phyloP scores from a whole-genome alignment of 2,888 invertebrate genomes.

The Parelbella ahira region DNA sequence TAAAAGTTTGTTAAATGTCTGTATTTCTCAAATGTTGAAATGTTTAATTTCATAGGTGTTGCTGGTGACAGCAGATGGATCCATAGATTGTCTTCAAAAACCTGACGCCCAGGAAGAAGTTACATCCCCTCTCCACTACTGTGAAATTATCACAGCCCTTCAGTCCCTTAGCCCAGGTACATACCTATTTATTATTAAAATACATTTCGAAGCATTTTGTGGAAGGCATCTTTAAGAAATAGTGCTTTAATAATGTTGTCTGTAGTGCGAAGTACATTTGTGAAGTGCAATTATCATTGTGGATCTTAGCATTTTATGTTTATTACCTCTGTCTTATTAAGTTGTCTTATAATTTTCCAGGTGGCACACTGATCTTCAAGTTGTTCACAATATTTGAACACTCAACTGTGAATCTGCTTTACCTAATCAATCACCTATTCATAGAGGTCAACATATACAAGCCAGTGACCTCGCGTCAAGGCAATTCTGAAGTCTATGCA shows the following conservation, averaged over 20 bases:
- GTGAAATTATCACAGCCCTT: slow-evolving; percentile 90
- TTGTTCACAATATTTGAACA: slow-evolving; percentile 95
- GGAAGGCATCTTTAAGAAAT: no score
- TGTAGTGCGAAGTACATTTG: no score
- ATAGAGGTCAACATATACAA: slow-evolving; percentile 88
- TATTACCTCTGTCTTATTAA: no score
- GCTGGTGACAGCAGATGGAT: slow-evolving; percentile 95
- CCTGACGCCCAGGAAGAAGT: slow-evolving; percentile 93
- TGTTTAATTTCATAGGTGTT: no score
- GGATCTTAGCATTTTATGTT: no score
- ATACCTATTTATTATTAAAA: no score
- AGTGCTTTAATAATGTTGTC: no score
- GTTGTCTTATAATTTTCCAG: slow-evolving; percentile 50
- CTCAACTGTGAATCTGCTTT: slow-evolving; percentile 88
- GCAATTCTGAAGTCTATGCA: slow-evolving; percentile 96
- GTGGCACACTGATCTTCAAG: slow-evolving; percentile 91
- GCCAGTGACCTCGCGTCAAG: slow-evolving; percentile 95
- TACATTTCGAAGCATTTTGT: no score
- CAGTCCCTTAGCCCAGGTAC: slow-evolving; percentile 82
- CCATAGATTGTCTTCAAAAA: slow-evolving; percentile 91
- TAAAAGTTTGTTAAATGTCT: no score
- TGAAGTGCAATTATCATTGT: no score
- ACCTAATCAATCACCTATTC: slow-evolving; percentile 88
- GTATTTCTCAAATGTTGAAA: no score
- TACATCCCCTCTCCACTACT: slow-evolving; percentile 89